Evolutionary conservation across 53 echinoderm and acorn worm genomes (phyloP), one percentile per base, ranked within the genome.

Genomic region (Mesocentrotus franciscanus): DNA sequence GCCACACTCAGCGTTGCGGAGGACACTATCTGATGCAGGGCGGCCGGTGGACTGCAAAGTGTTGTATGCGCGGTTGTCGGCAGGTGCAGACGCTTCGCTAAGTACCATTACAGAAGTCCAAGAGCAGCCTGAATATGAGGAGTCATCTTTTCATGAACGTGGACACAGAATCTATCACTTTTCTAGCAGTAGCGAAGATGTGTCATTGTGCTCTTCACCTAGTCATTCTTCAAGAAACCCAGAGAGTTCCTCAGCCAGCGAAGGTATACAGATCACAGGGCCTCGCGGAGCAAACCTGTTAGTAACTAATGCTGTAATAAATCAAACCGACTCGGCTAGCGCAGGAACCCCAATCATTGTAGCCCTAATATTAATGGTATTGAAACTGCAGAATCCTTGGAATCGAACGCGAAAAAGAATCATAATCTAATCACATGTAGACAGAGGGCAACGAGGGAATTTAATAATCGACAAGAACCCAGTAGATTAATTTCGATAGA

Each of bases 61-160:
- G 70, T 17, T 94, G 56, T 94, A 94, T 62, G 95, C 95, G 56
- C 61, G 95, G 34, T 64, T 94, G 24, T 85, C 95, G 3, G 85
- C 71, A 36, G 95, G 95, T 30, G 95, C 66, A 14, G 87, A 85
- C 32, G 57, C 95, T 13, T 94, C 95, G 0, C 87, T 94, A 22
- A 94, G 95, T 68, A 94, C 95, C 24, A 94, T 94, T 22, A 94
- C 95, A 49, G 95, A 94, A 68, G 95, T 94, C 26, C 95, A 94
- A 20, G 95, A 94, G 20, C 95, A 94, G 13, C 66, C 87, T 1
- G 87, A 85, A 10, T 14, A 34, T 35, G 95, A 61, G 39, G 95
- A 94, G 4, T 4, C 85, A 2, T 4, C 85, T 17, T 94, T 64
- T 85, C 85, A 85, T 8, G 95, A 94, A 27, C 70, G 87, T 56